Evolutionary conservation across 2,113 vertebrate genomes (phyloP), one percentile per base, ranked within the genome.

Genomic region (Ailurus styani): DNA sequence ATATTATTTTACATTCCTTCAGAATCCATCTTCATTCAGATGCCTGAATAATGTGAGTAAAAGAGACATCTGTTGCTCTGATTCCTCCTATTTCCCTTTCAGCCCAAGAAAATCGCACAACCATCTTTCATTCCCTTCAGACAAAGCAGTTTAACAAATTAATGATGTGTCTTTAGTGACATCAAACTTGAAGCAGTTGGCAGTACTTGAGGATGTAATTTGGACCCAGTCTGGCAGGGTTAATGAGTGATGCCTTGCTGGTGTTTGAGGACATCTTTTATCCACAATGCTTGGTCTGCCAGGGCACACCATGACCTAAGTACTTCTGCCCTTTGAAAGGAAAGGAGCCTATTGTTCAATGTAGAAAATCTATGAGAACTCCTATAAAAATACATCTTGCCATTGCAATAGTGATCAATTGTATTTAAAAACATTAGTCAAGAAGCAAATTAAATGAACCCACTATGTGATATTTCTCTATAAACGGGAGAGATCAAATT

Each of bases 81-180:
- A 70, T 18, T 70, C 42, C 54, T 70, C 57, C 52, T 57, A 47
- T 23, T 50, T 79, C 37, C 27, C 37, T 81, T 90, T 81, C 64
- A 47, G 50, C 27, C 34, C 45, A 52, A 21, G 50, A 87, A 81
- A 86, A 81, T 55, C 23, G 79, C 11, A 50, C 47, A 70, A 50
- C 29, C 57, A 72, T 93, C 50, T 75, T 90, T 86, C 62, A 66
- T 66, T 81, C 8, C 40, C 79, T 62, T 86, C 72, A 86, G 86
- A 86, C 88, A 93, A 86, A 93, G 70, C 9, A 50, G 18, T 86
- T 86, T 68, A 91, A 90, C 31, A 90, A 81, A 73, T 93, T 64
- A 81, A 73, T 82, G 55, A 64, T 86, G 72, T 73, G 34, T n/a
- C 45, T 72, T 81, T 81, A 50, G 21, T 75, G 54, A 89, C 79